These are phyloP conservation scores for Poicephalus meyeri DNA, from an alignment of 2,113 vertebrate species.

Conservation along the genomic window DNA sequence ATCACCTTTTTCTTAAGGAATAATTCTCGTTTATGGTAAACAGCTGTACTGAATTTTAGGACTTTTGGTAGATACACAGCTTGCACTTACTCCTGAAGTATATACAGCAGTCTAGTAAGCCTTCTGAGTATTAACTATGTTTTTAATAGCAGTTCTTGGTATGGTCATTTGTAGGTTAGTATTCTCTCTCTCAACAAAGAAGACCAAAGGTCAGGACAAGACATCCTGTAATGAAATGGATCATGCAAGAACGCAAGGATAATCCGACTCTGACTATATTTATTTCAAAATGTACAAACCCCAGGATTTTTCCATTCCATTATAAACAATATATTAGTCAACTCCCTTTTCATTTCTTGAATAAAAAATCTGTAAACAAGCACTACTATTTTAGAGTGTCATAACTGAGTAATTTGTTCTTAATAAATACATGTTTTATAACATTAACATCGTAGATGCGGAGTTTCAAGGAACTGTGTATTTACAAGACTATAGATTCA, in stretches of 20 bases:
- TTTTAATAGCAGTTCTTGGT: neutral
- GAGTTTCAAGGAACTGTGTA: neutral
- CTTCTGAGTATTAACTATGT: neutral
- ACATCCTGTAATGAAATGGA: neutral
- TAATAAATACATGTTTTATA: neutral
- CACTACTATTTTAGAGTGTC: neutral
- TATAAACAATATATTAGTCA: neutral
- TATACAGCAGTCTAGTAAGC: neutral
- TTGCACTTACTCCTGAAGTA: neutral
- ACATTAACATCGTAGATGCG: neutral
- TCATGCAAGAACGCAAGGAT: neutral
- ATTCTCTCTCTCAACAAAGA: neutral
- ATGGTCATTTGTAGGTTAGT: neutral
- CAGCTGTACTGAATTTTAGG: neutral
- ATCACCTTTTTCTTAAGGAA: neutral
- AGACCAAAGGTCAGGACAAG: neutral
- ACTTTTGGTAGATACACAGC: neutral
- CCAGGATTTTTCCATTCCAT: neutral
- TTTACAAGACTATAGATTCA: neutral
- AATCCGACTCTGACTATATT: neutral
- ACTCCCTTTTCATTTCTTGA: neutral
- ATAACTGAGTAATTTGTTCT: neutral
- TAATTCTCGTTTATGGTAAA: neutral
- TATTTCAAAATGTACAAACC: neutral
- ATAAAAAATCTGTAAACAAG: neutral